Evolutionary conservation across 2,797 vertebrate genomes (phyloP).

Genomic region (Pangasius larnaudii): DNA sequence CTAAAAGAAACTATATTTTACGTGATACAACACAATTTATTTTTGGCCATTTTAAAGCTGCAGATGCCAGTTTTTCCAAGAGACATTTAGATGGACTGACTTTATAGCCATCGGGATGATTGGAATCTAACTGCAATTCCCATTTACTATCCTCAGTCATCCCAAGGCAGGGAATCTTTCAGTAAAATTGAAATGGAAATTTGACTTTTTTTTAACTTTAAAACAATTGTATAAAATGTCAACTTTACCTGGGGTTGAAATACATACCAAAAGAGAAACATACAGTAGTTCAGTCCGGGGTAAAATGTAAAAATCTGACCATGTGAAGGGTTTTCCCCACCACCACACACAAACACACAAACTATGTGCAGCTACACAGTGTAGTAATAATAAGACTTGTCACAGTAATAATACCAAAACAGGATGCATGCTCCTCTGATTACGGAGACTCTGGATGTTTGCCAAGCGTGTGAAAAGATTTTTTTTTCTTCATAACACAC

Average conservation of each 20-base stretch:
- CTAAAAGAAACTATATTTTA: neutral
- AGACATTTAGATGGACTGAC: neutral
- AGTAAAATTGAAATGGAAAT: neutral
- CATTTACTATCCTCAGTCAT: neutral
- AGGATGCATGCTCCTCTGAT: neutral
- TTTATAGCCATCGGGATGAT: neutral
- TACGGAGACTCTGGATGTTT: neutral
- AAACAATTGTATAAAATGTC: neutral
- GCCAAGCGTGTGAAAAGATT: neutral
- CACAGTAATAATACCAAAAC: neutral
- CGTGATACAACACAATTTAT: neutral
- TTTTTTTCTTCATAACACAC: neutral
- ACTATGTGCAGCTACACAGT: neutral
- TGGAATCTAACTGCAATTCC: neutral
- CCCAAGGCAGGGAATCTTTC: neutral
- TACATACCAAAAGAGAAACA: neutral
- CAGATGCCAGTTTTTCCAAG: neutral
- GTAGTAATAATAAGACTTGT: neutral
- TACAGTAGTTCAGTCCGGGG: neutral
- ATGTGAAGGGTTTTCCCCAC: neutral
- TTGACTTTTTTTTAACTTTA: too few species aligned
- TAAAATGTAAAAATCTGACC: neutral
- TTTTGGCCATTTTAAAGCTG: neutral
- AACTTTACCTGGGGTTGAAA: neutral
- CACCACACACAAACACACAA: neutral